A percentile compares a stretch with the other conserved stretches of the same genome.
Conservation (phyloP, 1,140 invertebrate species). For the Agraylea sexmaculata region DNA sequence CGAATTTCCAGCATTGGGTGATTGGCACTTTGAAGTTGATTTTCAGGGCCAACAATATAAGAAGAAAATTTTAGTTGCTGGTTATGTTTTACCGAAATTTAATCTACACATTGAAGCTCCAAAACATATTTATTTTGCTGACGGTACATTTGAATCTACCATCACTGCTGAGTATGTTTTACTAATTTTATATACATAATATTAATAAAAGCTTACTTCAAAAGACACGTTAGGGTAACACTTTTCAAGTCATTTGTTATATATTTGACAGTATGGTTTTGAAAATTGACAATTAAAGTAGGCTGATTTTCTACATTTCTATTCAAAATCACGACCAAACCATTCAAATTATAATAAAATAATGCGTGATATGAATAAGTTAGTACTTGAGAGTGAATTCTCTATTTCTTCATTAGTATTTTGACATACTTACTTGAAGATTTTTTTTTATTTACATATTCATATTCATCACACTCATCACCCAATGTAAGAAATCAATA, state of each 20-base stretch:
- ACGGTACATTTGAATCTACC: conserved; percentile 61
- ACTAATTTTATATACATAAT: conserved; percentile 4
- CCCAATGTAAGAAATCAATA: too few relatives aligned
- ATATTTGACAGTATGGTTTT: too few relatives aligned
- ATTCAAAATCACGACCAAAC: too few relatives aligned
- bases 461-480: too few relatives aligned
- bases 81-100: conserved; percentile 90
- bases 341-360: too few relatives aligned
- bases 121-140: conserved; percentile 67
- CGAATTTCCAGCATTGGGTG: conserved; percentile 76
- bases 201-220: background rate
- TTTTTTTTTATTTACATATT: too few relatives aligned
- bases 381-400: too few relatives aligned
- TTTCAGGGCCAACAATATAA: conserved; percentile 50
- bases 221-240: background rate
- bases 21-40: conserved; percentile 58
- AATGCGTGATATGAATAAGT: too few relatives aligned
- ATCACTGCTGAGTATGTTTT: conserved; percentile 68
- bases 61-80: conserved; percentile 68
- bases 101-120: conserved; percentile 72
- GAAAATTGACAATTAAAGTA: too few relatives aligned
- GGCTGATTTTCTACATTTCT: too few relatives aligned
- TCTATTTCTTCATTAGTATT: too few relatives aligned
- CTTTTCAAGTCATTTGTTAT: conserved; percentile 13
- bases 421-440: too few relatives aligned